These are phyloP conservation scores for Stegana nigrithorax DNA, from an alignment of 2,888 invertebrate genomes.

Conservation along the genomic window DNA sequence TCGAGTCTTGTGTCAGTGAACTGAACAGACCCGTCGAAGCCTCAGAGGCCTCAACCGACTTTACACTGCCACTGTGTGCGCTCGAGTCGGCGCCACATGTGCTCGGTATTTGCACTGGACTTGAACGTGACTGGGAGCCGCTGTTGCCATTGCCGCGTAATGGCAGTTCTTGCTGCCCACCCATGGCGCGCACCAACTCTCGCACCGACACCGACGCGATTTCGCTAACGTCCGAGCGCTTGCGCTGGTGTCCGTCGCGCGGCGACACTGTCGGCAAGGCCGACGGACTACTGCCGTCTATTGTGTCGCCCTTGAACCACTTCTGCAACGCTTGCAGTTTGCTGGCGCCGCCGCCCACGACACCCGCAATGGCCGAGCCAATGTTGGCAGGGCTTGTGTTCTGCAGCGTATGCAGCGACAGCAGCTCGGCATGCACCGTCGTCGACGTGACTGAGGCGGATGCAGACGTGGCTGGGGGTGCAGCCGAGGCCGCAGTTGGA, in stretches of 20 bases:
- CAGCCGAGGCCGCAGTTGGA: conserved; percentile 17
- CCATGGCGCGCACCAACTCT: conserved; percentile 79
- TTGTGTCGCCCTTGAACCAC: conserved; percentile 68
- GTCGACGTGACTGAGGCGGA: conserved; percentile 33
- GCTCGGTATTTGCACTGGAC: conserved; percentile 75
- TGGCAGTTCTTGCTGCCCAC: conserved; percentile 58
- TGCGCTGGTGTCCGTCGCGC: conserved; percentile 35
- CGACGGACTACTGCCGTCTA: conserved; percentile 47
- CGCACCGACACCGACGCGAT: conserved; percentile 73
- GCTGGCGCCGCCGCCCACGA: conserved; percentile 68
- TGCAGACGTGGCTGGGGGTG: conserved; percentile 35
- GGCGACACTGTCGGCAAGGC: not conserved
- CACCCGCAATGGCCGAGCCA: conserved; percentile 68
- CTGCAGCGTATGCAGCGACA: conserved; percentile 36
- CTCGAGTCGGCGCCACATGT: conserved; percentile 42
- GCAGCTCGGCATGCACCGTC: conserved; percentile 35
- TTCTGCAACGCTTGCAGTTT: conserved; percentile 68
- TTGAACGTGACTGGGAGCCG: conserved; percentile 72
- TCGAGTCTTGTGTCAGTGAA: conserved; percentile 74
- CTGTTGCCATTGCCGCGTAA: conserved; percentile 81
- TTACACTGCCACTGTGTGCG: conserved; percentile 49
- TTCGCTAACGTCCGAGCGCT: conserved; percentile 67
- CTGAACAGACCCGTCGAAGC: conserved; percentile 74
- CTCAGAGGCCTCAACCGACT: conserved; percentile 69
- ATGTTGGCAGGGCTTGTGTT: conserved; percentile 52